Percentiles rank a stretch among this genome's conserved stretches.
phyloP scores from a whole-genome alignment of 2,888 invertebrate species.

The Papilio elwesi region DNA sequence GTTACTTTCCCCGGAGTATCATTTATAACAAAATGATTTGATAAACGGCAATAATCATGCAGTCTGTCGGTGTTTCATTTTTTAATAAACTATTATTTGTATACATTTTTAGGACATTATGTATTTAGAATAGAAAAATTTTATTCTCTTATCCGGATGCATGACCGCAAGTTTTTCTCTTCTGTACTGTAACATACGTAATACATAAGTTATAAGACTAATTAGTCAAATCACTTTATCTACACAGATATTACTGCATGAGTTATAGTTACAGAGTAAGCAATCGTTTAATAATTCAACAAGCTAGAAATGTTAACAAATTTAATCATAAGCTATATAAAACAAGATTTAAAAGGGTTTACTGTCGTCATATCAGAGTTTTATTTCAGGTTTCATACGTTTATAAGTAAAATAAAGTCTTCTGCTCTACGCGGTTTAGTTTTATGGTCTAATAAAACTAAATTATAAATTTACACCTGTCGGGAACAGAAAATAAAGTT shows the following conservation, averaged over 20 bases:
- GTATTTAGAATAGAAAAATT: too few species aligned
- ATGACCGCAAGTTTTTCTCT: too few species aligned
- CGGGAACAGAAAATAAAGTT: constrained; percentile 39
- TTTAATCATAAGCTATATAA: constrained; percentile 38
- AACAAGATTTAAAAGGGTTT: constrained; percentile 39
- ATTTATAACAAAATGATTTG: too few species aligned
- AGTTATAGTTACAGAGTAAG: constrained; percentile 49
- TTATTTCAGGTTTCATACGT: constrained; percentile 41
- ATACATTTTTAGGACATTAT: too few species aligned
- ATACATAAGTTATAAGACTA: too few species aligned
- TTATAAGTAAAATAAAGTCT: constrained; percentile 42
- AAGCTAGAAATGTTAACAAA: constrained; percentile 21
- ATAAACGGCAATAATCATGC: too few species aligned
- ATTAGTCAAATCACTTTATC: neutral
- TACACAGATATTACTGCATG: constrained; percentile 42
- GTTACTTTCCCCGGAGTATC: too few species aligned
- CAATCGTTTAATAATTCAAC: constrained; percentile 9
- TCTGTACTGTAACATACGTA: too few species aligned
- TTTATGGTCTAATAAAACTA: constrained; percentile 44
- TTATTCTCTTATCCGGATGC: too few species aligned
- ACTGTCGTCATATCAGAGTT: constrained; percentile 37
- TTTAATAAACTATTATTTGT: too few species aligned
- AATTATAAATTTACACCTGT: constrained; percentile 53
- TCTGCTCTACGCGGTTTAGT: constrained; percentile 38
- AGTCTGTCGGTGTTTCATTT: too few species aligned